Base-by-base conservation (phyloP, 2,797 vertebrate species). In the Epinephelus malabaricus region DNA sequence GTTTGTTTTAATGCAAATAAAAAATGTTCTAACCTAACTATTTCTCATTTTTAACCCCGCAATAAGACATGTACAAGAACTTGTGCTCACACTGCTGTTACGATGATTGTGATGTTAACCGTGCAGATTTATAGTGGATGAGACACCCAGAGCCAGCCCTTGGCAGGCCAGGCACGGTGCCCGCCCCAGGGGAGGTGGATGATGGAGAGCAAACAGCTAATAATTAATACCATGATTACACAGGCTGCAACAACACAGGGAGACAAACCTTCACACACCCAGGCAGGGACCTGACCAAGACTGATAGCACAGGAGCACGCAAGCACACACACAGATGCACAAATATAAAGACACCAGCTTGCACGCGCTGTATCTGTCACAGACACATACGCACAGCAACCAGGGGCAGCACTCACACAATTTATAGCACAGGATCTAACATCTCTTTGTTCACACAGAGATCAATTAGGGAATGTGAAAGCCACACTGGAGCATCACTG, bases 161-260 rank as follows among this genome's bases (percentile, higher is more conserved):
- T 91, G 92, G 91, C 88, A 93, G 88, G 83, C 88, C 91, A 85
- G 81, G 89, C 90, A 88, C 75, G 69, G 91, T 91, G 92, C 88
- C 90, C 58, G 85, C 91, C 92, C 88, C 91, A 84, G 88, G 92
- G 92, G 91, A 93, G 88, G 86, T 74, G 83, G 87, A 93, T 95
- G 95, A 96, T 95, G 91, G 93, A 94, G 94, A 94, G 93, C 94
- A 95, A 95, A 95, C 94, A 95, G 93, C 94, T 95, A 94, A 96
- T 96, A 95, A 96, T 95, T 95, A 96, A 95, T 95, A 94, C 92
- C 86, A 86, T 94, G 93, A 95, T 95, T 95, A 94, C 93, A 94
- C 92, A 93, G 92, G 88, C 94, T 93, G 89, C 84, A 88, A 92
- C 92, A 95, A 95, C 93, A 93, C 89, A 82, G 92, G 91, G 90